phyloP scores from a whole-genome alignment of 2,797 vertebrate species.

The Enoplosus armatus region DNA sequence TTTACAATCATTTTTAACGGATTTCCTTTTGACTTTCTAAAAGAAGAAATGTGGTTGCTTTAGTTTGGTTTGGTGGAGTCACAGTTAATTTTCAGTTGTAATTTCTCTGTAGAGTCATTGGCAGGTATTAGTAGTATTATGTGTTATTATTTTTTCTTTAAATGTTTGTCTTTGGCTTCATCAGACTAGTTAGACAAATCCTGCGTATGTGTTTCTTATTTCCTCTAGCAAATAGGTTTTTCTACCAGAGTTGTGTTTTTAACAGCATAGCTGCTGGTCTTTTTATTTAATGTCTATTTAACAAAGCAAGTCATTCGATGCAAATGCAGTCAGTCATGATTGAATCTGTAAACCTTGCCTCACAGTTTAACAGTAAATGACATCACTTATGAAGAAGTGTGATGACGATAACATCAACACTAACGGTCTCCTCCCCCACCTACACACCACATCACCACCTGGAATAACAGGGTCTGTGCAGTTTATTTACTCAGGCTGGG shows the following conservation, averaged over 20 bases:
- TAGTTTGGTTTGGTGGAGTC: background rate
- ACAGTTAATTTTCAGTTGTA: background rate
- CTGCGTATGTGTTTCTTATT: background rate
- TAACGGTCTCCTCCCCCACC: conserved; percentile 16
- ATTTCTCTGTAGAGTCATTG: background rate
- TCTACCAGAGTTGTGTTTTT: background rate
- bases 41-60: background rate
- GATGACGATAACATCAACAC: conserved; percentile 32
- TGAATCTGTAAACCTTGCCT: background rate
- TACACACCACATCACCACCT: conserved; percentile 57
- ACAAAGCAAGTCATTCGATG: background rate
- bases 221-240: no score
- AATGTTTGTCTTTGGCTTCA: background rate
- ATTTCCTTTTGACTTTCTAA: background rate
- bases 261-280: background rate
- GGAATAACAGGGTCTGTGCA: conserved; percentile 66
- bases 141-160: background rate
- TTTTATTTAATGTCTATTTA: background rate
- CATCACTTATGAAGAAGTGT: conserved; percentile 1
- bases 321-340: background rate
- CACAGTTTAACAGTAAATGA: conserved; percentile 42
- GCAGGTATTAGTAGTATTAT: background rate
- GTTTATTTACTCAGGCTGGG: conserved; percentile 60
- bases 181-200: background rate
- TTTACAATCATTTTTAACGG: background rate